Evolutionary conservation across 2,113 vertebrate genomes (phyloP), one percentile per base, ranked within the genome.

Genomic region (Pogonocichla stellata): DNA sequence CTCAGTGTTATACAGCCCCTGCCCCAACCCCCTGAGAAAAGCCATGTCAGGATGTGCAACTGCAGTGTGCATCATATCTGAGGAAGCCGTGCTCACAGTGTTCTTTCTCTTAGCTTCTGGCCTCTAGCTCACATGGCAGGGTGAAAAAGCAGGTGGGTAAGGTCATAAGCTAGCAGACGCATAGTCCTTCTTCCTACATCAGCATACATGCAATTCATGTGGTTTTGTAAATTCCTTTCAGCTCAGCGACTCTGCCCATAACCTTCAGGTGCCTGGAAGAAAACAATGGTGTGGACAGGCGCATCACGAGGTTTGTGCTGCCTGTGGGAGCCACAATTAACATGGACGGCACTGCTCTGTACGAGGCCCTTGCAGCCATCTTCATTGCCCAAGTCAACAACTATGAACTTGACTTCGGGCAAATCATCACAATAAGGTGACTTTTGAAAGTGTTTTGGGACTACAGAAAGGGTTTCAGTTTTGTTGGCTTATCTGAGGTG

Each of bases 341-440:
- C 97, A 99, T 99, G 99, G 99, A 99, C 6, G 99, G 99, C 86
- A 99, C 99, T 0, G 99, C 99, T 18, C 98, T 99, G 23, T 99
- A 99, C 0, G 99, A 99, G 86, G 99, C 99, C 34, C 97, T 99
- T 95, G 99, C 99, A 6, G 99, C 99, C 95, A 99, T 99, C 96
- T 99, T 99, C 92, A 99, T 99, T 6, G 99, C 99, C 43, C 99
- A 99, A 92, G 99, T 99, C 95, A 99, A 99, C 97, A 98, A 99
- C 96, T 99, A 99, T n/a, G 99, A 99, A 40, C 98, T 99, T 18
- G 99, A 99, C 97, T 99, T 99, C 72, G 99, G 99, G 45, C 99
- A 99, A 97, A 99, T 99, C 97, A 99, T 99, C 83, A 99, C 99
- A 51, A 99, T 99, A 97, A 99, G 99, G 99, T 99, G 97, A 94